phyloP scores from a whole-genome alignment of 2,113 vertebrate species.

The Stomatorhinus ivindoensis region DNA sequence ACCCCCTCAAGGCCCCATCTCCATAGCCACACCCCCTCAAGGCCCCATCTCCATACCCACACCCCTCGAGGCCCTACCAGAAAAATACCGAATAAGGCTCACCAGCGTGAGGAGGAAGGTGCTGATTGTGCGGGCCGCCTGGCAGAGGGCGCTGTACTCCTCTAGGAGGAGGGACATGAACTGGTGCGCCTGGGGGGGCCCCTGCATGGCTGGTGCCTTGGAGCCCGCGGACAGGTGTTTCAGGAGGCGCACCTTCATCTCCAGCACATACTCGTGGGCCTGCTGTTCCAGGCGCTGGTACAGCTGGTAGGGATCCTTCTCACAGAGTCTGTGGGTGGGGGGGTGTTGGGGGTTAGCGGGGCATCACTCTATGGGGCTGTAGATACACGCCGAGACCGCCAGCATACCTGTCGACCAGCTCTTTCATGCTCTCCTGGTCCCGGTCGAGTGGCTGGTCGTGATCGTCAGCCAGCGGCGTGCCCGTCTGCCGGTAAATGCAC shows the following conservation, averaged over 20 bases:
- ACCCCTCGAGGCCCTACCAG: too few relatives aligned
- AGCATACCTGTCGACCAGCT: conserved; percentile 84
- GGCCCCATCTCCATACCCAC: too few relatives aligned
- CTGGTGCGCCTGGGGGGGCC: conserved; percentile 87
- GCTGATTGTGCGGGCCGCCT: conserved; percentile 92
- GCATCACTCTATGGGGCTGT: too few relatives aligned
- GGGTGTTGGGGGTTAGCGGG: neutral
- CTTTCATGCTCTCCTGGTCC: conserved; percentile 91
- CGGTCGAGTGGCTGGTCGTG: conserved; percentile 84
- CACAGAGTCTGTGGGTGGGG: conserved; percentile 78
- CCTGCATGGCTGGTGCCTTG: conserved; percentile 66
- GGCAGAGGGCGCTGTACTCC: conserved; percentile 88
- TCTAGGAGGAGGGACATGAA: conserved; percentile 91
- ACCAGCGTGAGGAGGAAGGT: conserved; percentile 93
- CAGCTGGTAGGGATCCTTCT: conserved; percentile 93
- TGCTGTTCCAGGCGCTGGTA: conserved; percentile 93
- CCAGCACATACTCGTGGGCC: conserved; percentile 87
- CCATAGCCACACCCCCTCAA: neutral
- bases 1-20: neutral
- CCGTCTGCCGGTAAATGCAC: conserved; percentile 91
- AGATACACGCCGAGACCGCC: neutral
- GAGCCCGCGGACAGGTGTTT: conserved; percentile 79
- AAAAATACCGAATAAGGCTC: conserved; percentile 36
- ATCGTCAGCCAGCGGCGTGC: conserved; percentile 84
- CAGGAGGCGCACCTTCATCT: conserved; percentile 90